phyloP scores from a whole-genome alignment of 2,113 vertebrate species.

The Arothron firmamentum region DNA sequence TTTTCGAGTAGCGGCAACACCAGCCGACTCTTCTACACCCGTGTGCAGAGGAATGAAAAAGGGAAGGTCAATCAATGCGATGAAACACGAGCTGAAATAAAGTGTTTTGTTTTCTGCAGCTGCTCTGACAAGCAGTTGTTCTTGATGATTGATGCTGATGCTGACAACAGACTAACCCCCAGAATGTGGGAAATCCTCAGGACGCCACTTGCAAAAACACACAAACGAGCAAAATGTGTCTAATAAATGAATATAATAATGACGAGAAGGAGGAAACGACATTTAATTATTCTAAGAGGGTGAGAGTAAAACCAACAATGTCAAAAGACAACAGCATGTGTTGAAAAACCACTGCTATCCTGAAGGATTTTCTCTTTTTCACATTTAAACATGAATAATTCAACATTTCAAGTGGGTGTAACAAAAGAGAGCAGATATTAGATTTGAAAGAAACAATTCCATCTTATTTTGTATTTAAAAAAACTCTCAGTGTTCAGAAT shows the following conservation, averaged over 20 bases:
- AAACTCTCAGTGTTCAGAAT: slow-evolving; percentile 1
- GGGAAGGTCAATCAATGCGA: neutral
- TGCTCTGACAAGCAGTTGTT: neutral
- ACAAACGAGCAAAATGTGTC: neutral
- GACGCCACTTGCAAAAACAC: neutral
- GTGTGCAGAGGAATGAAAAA: slow-evolving; percentile 17
- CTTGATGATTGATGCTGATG: slow-evolving; percentile 16
- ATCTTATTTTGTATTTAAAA: slow-evolving; percentile 10
- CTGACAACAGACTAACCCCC: slow-evolving; percentile 10
- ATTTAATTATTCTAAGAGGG: neutral
- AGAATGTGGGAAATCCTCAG: too few relatives aligned
- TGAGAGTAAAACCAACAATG: neutral
- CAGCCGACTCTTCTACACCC: slow-evolving; percentile 15
- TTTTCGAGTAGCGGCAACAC: slow-evolving; percentile 24
- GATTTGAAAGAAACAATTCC: slow-evolving; percentile 5
- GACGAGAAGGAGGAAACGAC: neutral
- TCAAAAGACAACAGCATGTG: slow-evolving; percentile 1
- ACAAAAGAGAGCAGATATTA: slow-evolving; percentile 15
- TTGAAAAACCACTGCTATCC: neutral
- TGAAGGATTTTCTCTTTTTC: too few relatives aligned
- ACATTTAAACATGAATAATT: slow-evolving; percentile 29
- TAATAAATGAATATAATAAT: neutral
- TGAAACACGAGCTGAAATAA: neutral
- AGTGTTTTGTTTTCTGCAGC: too few relatives aligned
- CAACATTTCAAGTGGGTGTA: slow-evolving; percentile 19